Percentiles rank a stretch among this genome's conserved stretches.
phyloP scores from a whole-genome alignment of 2,888 invertebrate species.

The Embidobia sp. region DNA sequence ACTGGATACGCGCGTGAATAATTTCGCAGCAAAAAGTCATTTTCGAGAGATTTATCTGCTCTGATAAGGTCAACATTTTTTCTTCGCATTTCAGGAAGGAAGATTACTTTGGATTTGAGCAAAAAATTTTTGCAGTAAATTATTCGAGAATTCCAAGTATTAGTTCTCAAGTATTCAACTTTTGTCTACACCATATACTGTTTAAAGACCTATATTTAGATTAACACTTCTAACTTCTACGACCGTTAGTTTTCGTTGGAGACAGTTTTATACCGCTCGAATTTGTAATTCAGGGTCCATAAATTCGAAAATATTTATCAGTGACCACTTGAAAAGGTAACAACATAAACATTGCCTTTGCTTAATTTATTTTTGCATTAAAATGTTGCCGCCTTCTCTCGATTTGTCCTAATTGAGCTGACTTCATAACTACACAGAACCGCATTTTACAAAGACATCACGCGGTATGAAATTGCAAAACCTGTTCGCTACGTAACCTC shows the following conservation, averaged over 20 bases:
- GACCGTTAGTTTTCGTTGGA: too few species aligned
- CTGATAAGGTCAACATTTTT: conserved; percentile 53
- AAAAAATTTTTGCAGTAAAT: too few species aligned
- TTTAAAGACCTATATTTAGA: background rate
- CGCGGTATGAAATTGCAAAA: conserved; percentile 35
- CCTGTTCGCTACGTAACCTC: conserved; percentile 38
- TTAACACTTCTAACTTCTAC: too few species aligned
- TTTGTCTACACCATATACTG: background rate
- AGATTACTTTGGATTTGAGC: background rate
- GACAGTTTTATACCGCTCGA: too few species aligned
- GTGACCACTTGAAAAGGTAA: too few species aligned
- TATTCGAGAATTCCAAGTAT: conserved; percentile 12
- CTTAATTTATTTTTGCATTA: too few species aligned
- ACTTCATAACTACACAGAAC: too few species aligned
- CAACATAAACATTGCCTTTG: too few species aligned
- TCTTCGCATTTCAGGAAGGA: conserved; percentile 21
- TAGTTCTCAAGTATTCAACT: conserved; percentile 13
- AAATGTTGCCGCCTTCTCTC: too few species aligned
- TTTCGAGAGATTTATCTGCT: conserved; percentile 55
- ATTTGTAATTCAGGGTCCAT: too few species aligned
- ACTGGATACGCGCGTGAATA: conserved; percentile 62
- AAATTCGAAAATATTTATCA: too few species aligned
- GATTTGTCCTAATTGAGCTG: too few species aligned
- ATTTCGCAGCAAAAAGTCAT: conserved; percentile 52
- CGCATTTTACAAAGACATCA: conserved; percentile 32